These are phyloP conservation scores for Alectoris magna DNA, from an alignment of 2,797 vertebrate species.

Conservation along the genomic window DNA sequence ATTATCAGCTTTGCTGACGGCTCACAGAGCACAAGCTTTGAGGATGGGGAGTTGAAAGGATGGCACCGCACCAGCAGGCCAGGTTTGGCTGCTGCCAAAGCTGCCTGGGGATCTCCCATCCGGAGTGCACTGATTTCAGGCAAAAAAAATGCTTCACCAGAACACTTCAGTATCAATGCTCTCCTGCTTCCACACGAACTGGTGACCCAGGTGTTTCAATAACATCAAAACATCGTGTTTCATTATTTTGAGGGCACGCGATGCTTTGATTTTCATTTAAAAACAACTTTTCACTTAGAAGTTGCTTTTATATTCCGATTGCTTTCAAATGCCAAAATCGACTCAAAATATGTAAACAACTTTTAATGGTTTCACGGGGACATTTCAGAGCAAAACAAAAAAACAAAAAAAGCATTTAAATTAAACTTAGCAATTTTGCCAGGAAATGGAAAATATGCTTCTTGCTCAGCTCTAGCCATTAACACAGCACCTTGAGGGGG, in stretches of 20 bases:
- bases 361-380: conserved; percentile 16
- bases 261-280: conserved; percentile 32
- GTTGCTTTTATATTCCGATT: not conserved
- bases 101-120: not conserved
- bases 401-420: not conserved
- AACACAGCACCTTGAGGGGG: not conserved
- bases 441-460: not conserved
- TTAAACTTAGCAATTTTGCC: not conserved
- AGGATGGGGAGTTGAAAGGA: not conserved
- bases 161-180: not conserved
- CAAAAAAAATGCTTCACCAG: not conserved
- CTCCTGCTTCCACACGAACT: not conserved
- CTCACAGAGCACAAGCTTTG: not conserved
- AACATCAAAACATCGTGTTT: conserved; percentile 32
- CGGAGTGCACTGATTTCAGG: not conserved
- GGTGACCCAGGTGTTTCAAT: not conserved
- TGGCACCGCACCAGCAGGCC: not conserved
- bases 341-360: conserved; percentile 30
- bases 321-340: conserved; percentile 32
- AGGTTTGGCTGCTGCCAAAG: not conserved
- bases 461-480: not conserved
- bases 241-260: conserved; percentile 7
- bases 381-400: not conserved
- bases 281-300: not conserved
- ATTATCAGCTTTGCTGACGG: not conserved